Evolutionary conservation across 1,140 invertebrate species (phyloP), one percentile per base, ranked within the genome.

Genomic region (Monochamus saltuarius): DNA sequence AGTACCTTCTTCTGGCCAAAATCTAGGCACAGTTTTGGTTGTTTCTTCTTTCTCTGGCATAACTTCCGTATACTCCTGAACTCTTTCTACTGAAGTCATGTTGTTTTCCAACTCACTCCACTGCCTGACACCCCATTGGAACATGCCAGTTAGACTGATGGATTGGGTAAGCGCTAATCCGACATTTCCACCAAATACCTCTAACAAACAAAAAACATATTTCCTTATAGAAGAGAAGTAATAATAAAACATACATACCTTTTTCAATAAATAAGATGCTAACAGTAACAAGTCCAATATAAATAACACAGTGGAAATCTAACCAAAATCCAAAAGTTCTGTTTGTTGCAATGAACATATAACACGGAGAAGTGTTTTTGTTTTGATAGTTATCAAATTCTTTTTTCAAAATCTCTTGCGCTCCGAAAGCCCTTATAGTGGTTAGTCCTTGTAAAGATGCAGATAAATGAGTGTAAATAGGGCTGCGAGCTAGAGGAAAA

Each of bases 71-170:
- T 90, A 91, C 68, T 90, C 88, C 53, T 88, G 69, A 0, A 87
- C 78, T 50, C 86, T 71, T 65, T 88, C 85, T 7, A 92, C 89
- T 13, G 84, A 90, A 1, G 89, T 93, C 90, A 94, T 93, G 73
- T 93, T 85, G 70, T 89, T 91, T 67, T 90, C 87, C 3, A 90
- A 76, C 70, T 91, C 88, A 0, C 92, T 89, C n/a, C 89, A 91
- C 68, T 95, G 92, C 50, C 92, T 76, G 78, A 94, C 87, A 4
- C 88, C 90, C 86, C 88, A 93, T 71, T 94, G 91, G 53, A 92
- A 87, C 80, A 89, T 86, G 3, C 88, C 87, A 14, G 87, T 86
- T 45, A 94, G 74, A 0, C 84, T 80, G 36, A 92, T 85, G 3
- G 85, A 84, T 68, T 92, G 91, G 0, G 89, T 87, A 50, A 94